These are phyloP conservation scores for Cephus rjabovi DNA, from an alignment of 2,888 invertebrate species.

Conservation along the genomic window DNA sequence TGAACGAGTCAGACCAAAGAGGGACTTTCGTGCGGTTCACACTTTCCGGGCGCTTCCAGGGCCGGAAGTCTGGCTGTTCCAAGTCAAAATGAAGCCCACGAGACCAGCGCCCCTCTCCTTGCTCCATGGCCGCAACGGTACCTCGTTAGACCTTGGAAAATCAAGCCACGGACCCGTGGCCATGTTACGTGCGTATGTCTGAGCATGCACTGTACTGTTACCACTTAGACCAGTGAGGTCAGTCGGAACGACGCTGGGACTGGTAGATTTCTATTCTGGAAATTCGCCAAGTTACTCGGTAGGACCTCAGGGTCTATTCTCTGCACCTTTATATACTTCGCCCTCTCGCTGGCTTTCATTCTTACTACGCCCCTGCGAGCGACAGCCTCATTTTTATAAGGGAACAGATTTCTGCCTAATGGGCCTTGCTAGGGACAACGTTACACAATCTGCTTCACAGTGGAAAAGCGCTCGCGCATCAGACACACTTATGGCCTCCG, in stretches of 20 bases:
- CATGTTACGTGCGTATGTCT: not conserved
- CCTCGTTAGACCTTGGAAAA: not conserved
- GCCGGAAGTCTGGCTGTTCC: not conserved
- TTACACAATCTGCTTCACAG: slow-evolving; percentile 3
- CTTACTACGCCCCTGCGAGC: not conserved
- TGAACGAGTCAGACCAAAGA: not conserved
- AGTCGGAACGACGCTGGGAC: not conserved
- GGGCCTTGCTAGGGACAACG: slow-evolving; percentile 31
- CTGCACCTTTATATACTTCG: not conserved
- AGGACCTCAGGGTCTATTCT: not conserved
- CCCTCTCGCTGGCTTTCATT: not conserved
- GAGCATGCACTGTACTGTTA: not conserved
- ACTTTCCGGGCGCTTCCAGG: not conserved
- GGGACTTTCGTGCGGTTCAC: not conserved
- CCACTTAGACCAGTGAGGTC: not conserved
- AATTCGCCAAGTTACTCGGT: not conserved
- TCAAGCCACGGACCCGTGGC: not conserved
- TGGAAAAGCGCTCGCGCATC: not conserved
- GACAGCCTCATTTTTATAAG: not conserved
- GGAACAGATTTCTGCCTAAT: slow-evolving; percentile 41
- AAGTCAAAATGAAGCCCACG: not conserved
- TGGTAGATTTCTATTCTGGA: not conserved
- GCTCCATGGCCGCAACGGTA: not conserved
- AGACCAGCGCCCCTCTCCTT: not conserved
- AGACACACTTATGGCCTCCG: not conserved